Percentiles rank a stretch among this genome's conserved stretches.
These are phyloP conservation scores for Saccostrea echinata DNA, from an alignment of 1,140 invertebrate genomes.

Conservation along the genomic window DNA sequence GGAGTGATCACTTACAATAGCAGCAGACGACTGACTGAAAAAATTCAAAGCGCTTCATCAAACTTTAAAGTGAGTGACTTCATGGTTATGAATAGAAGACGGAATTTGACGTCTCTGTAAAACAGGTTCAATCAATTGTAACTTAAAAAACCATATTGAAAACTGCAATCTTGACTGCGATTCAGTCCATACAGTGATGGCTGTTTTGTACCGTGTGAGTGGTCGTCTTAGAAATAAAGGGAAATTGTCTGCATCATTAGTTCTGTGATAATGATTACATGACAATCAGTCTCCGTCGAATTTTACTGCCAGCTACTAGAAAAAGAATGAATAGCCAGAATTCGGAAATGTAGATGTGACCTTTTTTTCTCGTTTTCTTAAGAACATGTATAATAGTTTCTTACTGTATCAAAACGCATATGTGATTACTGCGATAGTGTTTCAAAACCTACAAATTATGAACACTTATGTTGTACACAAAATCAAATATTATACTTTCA, in stretches of 20 bases:
- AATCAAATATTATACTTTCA: too few relatives aligned
- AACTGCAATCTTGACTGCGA: background rate
- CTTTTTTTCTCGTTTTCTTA: too few relatives aligned
- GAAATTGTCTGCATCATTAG: background rate
- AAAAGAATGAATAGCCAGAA: too few relatives aligned
- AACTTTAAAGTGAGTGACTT: background rate
- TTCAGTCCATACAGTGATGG: background rate
- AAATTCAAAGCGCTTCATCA: conserved; percentile 5
- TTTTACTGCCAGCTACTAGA: background rate
- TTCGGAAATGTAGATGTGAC: too few relatives aligned
- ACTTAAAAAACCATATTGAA: conserved; percentile 14
- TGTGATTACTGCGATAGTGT: too few relatives aligned
- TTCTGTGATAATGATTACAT: background rate
- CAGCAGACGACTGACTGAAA: background rate
- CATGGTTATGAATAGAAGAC: background rate
- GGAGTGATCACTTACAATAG: background rate
- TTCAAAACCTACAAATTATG: too few relatives aligned
- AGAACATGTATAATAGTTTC: too few relatives aligned
- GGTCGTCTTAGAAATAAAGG: background rate
- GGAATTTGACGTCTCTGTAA: background rate
- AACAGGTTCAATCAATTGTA: background rate
- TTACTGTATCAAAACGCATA: too few relatives aligned
- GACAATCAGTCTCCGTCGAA: background rate
- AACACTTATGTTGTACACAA: too few relatives aligned
- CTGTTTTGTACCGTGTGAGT: too few relatives aligned